Percentiles rank a stretch among this genome's conserved stretches.
phyloP scores from a whole-genome alignment of 1,140 invertebrate species.

The Hetaerina americana region DNA sequence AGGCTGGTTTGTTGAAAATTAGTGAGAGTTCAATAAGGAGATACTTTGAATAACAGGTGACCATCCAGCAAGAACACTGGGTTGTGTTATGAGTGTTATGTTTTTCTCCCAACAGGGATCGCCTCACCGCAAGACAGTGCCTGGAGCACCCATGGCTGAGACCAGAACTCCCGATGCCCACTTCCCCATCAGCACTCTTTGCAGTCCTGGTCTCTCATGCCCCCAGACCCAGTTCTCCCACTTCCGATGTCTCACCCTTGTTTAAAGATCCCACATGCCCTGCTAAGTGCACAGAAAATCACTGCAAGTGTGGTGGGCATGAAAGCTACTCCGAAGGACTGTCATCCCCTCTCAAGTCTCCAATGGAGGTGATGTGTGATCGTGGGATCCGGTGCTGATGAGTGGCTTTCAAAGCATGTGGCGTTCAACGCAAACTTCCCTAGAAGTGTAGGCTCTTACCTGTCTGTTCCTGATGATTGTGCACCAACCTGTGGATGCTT shows the following conservation, averaged over 20 bases:
- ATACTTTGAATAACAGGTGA: too few relatives aligned
- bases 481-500: not conserved
- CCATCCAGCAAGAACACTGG: too few relatives aligned
- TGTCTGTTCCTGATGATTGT: not conserved
- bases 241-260: not conserved
- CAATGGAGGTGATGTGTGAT: not conserved
- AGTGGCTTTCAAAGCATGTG: not conserved
- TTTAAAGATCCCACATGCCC: not conserved
- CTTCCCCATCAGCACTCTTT: not conserved
- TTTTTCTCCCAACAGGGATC: conserved; percentile 24
- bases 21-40: too few relatives aligned
- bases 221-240: not conserved
- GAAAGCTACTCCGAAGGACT: not conserved
- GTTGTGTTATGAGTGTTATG: too few relatives aligned
- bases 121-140: conserved; percentile 32
- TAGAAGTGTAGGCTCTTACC: too few relatives aligned
- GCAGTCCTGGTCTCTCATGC: not conserved
- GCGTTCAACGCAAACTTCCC: too few relatives aligned
- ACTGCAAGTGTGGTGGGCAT: not conserved
- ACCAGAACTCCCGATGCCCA: not conserved
- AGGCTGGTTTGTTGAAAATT: too few relatives aligned
- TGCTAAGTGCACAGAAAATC: not conserved
- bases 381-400: not conserved
- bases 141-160: conserved; percentile 34
- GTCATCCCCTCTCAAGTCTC: not conserved